Conservation (phyloP, 2,797 vertebrate genomes). For the Peromyscus eremicus region DNA sequence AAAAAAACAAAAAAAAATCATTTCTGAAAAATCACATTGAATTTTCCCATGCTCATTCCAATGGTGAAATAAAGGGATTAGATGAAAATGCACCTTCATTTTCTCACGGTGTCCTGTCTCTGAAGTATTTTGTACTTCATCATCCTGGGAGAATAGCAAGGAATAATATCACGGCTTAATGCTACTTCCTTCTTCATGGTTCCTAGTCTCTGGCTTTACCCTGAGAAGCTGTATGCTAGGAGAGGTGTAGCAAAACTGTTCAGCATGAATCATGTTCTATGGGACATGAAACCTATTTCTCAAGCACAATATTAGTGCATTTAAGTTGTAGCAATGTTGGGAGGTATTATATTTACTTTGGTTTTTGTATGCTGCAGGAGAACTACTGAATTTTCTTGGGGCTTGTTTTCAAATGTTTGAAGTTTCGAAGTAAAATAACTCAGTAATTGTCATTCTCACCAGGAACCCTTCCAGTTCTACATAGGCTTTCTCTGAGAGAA, state of each 20-base stretch:
- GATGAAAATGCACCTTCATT: not conserved
- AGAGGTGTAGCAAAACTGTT: not conserved
- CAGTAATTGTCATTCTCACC: not conserved
- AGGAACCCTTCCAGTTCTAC: not conserved
- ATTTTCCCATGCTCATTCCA: not conserved
- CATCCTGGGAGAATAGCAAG: too few species aligned
- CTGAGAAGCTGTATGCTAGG: not conserved
- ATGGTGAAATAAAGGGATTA: not conserved
- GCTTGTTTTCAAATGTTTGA: slow-evolving; percentile 28
- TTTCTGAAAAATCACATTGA: not conserved
- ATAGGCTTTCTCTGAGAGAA: slow-evolving; percentile 14
- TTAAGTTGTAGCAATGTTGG: not conserved
- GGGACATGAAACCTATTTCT: not conserved
- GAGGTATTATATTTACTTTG: slow-evolving; percentile 24
- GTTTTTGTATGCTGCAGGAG: not conserved
- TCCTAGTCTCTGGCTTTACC: not conserved
- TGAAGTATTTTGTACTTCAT: not conserved
- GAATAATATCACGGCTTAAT: not conserved
- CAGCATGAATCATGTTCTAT: not conserved
- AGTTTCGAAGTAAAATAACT: slow-evolving; percentile 61
- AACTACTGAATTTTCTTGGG: not conserved
- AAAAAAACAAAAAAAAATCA: not conserved
- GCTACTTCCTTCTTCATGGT: not conserved
- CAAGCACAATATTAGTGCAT: not conserved
- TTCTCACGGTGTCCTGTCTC: not conserved